Percentiles rank a stretch among this genome's conserved stretches.
These are phyloP conservation scores for Pangasius sanitwongsei DNA, from an alignment of 2,797 vertebrate genomes.

Conservation along the genomic window DNA sequence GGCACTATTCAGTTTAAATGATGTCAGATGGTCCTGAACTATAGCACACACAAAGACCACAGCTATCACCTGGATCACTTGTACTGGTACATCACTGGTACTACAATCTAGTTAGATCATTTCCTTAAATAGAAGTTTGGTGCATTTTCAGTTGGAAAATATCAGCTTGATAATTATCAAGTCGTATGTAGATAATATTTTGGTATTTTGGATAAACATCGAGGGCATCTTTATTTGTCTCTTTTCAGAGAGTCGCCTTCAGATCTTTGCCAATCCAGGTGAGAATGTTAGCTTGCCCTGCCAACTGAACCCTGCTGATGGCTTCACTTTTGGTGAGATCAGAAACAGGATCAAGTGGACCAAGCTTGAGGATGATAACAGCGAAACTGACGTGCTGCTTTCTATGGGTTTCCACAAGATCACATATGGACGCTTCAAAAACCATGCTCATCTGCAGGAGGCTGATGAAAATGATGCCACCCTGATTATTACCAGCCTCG, in stretches of 20 bases:
- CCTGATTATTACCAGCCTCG: slow-evolving; percentile 79
- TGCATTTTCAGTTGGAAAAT: not conserved
- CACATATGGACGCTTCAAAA: slow-evolving; percentile 79
- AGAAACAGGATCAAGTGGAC: slow-evolving; percentile 89
- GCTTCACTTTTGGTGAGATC: slow-evolving; percentile 63
- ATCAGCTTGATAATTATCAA: not conserved
- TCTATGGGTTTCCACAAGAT: slow-evolving; percentile 88
- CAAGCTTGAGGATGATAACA: slow-evolving; percentile 84
- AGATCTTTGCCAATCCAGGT: slow-evolving; percentile 76
- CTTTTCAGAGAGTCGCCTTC: slow-evolving; percentile 64
- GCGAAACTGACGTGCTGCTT: slow-evolving; percentile 84
- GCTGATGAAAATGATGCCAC: slow-evolving; percentile 82
- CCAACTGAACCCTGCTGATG: slow-evolving; percentile 75
- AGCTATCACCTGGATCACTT: not conserved
- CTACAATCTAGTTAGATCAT: not conserved
- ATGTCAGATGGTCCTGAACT: not conserved
- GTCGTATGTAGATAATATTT: not conserved
- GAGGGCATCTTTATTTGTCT: slow-evolving; percentile 17
- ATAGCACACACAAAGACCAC: not conserved
- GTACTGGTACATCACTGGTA: too few species aligned
- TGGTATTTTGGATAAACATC: not conserved
- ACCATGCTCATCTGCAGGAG: slow-evolving; percentile 77
- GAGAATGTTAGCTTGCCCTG: slow-evolving; percentile 83
- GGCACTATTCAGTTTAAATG: not conserved
- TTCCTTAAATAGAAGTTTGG: not conserved